Percentiles rank a stretch among this genome's conserved stretches.
Evolutionary conservation across 2,113 vertebrate genomes (phyloP).

Genomic region (Indicator indicator): DNA sequence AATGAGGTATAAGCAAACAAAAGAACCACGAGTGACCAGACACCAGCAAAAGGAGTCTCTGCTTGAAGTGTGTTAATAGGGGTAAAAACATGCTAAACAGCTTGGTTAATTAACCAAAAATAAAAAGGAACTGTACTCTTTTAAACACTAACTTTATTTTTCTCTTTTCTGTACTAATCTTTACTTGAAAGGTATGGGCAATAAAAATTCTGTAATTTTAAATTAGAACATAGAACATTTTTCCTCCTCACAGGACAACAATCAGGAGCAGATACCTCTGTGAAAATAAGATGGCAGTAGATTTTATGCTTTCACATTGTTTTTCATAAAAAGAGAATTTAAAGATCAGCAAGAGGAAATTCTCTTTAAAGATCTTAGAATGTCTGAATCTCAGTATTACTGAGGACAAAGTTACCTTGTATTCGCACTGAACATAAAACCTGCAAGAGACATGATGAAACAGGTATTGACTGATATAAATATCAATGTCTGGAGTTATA

Average conservation of each 20-base stretch:
- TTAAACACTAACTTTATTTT: not conserved
- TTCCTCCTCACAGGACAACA: not conserved
- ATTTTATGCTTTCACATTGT: not conserved
- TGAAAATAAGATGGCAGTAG: not conserved
- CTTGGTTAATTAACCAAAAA: not conserved
- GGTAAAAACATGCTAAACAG: not conserved
- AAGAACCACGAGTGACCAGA: not conserved
- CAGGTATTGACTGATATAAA: not conserved
- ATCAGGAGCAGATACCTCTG: not conserved
- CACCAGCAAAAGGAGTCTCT: not conserved
- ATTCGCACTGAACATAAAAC: not conserved
- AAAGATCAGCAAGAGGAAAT: not conserved
- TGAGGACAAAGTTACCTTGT: not conserved
- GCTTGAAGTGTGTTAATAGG: not conserved
- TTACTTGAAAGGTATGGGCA: not conserved
- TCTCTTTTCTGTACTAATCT: not conserved
- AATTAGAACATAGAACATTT: not conserved
- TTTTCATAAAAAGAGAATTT: not conserved
- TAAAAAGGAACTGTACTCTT: not conserved
- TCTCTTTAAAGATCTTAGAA: not conserved
- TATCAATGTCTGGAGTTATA: not conserved
- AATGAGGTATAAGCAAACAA: not conserved
- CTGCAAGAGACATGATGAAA: not conserved
- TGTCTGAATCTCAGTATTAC: not conserved
- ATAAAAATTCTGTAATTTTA: not conserved